Evolutionary conservation across 2,888 invertebrate genomes (phyloP), one percentile per base, ranked within the genome.

Genomic region (Tiphia femorata): DNA sequence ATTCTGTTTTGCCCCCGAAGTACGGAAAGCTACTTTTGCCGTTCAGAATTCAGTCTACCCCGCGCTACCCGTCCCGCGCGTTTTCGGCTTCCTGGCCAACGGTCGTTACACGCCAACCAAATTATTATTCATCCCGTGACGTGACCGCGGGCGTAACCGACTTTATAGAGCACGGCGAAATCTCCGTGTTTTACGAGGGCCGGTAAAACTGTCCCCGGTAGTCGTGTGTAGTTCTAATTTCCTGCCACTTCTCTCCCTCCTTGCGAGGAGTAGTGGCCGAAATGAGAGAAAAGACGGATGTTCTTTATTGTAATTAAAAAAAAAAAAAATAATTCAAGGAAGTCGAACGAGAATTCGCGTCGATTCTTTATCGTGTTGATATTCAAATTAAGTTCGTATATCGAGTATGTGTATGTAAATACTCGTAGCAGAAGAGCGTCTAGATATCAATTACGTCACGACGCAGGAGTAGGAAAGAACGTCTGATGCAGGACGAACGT

Each of bases 91-190:
- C 33, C 33, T 33, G 33, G 33, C 33, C 33, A 12, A n/a, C 33
- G 2, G 33, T 33, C 33, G 33, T 33, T 33, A 33, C 33, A 33
- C 33, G 12, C 33, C 33, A n/a, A n/a, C 33, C 59, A 44, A 59
- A 64, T 65, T 60, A 64, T 58, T 55, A 65, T 64, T 65, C 63
- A 60, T 65, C 49, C 23, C 48, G 35, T 29, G 47, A 41, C 41
- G 35, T 43, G 49, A 41, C 51, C 50, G 52, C 56, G 38, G 51
- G 56, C 54, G 42, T 54, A 60, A 63, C 52, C 47, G 33, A 44
- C 52, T 64, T 58, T 58, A 62, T 63, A 54, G 55, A 48, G 25
- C 46, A 46, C 17, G n/a, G 52, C 44, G 23, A 52, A 43, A 52
- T 52, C 17, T 52, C 41, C 20, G 4, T 8, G 42, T 37, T 57